Evolutionary conservation across 2,797 vertebrate species (phyloP), one percentile per base, ranked within the genome.

Genomic region (Trematomus bernacchii): DNA sequence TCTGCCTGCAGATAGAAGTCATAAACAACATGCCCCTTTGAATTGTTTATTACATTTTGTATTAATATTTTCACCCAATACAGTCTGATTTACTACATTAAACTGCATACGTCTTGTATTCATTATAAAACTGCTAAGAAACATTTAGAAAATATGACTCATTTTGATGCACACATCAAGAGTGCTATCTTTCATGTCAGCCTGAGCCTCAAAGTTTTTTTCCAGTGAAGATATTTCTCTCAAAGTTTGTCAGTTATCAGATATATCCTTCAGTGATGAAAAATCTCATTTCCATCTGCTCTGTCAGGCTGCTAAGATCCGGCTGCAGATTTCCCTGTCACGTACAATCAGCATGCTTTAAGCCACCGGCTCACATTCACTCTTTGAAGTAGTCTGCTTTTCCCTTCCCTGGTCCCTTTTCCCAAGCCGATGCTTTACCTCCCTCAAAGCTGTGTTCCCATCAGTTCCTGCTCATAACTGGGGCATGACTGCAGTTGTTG

Each of bases 361-460:
- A 92, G 90, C 84, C 86, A 86, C 85, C 70, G 86, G 85, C 90
- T 92, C 82, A 83, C 83, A 66, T 81, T 84, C 82, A 51, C 23
- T 73, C 84, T 92, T 91, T 90, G 90, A 93, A 87, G 89, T 91
- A 68, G 66, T 86, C 89, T 83, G 71, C 86, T 84, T 85, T 87
- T 83, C 77, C 66, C 66, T 77, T 90, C 71, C 64, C 55, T 75
- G 55, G 77, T 89, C 73, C 77, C 60, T 60, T 88, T 78, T 92
- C 87, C 79, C 78, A 70, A 76, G 90, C 78, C 73, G 69, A 81
- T 82, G 76, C 84, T 73, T 72, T 83, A 76, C 85, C 85, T 89
- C 82, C 83, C 83, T 83, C 76, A 79, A 79, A 86, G 87, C 85
- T 70, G 61, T 52, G 64, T 82, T 85, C 73, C 82, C 89, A 79